These are phyloP conservation scores for Rana temporaria DNA, from an alignment of 2,113 vertebrate species.

Conservation along the genomic window DNA sequence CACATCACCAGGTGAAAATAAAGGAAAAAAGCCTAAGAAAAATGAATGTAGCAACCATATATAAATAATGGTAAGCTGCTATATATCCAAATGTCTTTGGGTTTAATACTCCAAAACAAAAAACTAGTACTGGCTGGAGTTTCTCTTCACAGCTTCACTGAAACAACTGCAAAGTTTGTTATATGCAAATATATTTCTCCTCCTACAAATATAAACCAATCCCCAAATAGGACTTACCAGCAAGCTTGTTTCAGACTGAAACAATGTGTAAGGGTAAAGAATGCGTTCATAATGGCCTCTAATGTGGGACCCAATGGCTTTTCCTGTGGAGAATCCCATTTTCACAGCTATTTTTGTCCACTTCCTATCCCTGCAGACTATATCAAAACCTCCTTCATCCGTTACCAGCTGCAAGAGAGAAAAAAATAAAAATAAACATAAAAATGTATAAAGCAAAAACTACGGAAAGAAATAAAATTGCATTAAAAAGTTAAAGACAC, in stretches of 20 bases:
- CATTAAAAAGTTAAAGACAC: too few species aligned
- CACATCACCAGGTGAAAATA: too few species aligned
- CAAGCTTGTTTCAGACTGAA: slow-evolving; percentile 89
- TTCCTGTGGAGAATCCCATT: slow-evolving; percentile 95
- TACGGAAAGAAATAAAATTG: background rate
- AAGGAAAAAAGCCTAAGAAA: too few species aligned
- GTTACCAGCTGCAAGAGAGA: slow-evolving; percentile 82
- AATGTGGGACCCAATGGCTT: slow-evolving; percentile 93
- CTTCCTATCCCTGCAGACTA: slow-evolving; percentile 90
- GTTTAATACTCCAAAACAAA: too few species aligned
- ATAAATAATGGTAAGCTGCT: too few species aligned
- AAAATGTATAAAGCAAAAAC: background rate
- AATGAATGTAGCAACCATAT: too few species aligned
- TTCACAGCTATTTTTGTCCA: slow-evolving; percentile 95
- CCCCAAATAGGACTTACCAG: slow-evolving; percentile 74
- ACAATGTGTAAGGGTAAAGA: slow-evolving; percentile 95
- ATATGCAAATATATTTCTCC: too few species aligned
- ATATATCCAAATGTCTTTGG: too few species aligned
- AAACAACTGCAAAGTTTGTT: too few species aligned
- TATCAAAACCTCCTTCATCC: slow-evolving; percentile 95
- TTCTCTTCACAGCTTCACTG: too few species aligned
- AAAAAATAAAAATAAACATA: background rate
- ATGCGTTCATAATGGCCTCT: slow-evolving; percentile 93
- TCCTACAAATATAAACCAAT: too few species aligned
- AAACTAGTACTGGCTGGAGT: too few species aligned